Evolutionary conservation across 1,140 invertebrate species (phyloP).

Genomic region (Mamestra configurata): DNA sequence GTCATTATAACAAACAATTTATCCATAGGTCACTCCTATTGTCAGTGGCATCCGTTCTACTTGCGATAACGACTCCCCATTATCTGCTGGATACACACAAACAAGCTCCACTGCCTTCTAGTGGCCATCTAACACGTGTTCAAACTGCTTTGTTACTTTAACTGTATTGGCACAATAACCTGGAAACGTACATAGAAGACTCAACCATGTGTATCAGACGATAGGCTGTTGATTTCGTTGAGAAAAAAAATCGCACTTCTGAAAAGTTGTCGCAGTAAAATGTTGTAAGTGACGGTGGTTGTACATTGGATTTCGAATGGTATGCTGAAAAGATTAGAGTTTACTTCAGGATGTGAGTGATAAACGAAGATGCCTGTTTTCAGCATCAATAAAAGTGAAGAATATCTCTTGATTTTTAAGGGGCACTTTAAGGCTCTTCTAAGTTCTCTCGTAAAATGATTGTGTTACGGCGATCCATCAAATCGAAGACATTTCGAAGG

Average conservation of each 20-base stretch:
- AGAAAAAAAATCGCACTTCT: neutral
- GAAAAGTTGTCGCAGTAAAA: neutral
- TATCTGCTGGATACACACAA: constrained; percentile 70
- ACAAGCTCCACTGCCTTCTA: constrained; percentile 74
- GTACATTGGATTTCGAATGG: constrained; percentile 35
- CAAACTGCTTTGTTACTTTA: constrained; percentile 68
- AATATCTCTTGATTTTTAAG: constrained; percentile 84
- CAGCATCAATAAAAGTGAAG: constrained; percentile 75
- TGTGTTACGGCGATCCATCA: constrained; percentile 86
- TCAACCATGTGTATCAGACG: neutral
- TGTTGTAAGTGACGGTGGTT: neutral
- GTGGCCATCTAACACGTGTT: constrained; percentile 82
- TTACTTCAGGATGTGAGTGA: constrained; percentile 15
- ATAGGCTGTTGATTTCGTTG: constrained; percentile 9
- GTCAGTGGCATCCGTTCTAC: constrained; percentile 20
- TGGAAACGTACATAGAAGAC: neutral
- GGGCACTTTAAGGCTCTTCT: constrained; percentile 80
- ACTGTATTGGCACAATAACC: constrained; percentile 21
- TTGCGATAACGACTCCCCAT: constrained; percentile 58
- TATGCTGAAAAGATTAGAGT: constrained; percentile 1
- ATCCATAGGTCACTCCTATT: constrained; percentile 33
- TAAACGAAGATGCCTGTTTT: constrained; percentile 33
- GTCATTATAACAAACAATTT: neutral
- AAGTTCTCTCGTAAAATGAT: constrained; percentile 74
- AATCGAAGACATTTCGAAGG: constrained; percentile 74